Base-by-base conservation (phyloP, 2,797 vertebrate genomes). In the Diplodus puntazzo region DNA sequence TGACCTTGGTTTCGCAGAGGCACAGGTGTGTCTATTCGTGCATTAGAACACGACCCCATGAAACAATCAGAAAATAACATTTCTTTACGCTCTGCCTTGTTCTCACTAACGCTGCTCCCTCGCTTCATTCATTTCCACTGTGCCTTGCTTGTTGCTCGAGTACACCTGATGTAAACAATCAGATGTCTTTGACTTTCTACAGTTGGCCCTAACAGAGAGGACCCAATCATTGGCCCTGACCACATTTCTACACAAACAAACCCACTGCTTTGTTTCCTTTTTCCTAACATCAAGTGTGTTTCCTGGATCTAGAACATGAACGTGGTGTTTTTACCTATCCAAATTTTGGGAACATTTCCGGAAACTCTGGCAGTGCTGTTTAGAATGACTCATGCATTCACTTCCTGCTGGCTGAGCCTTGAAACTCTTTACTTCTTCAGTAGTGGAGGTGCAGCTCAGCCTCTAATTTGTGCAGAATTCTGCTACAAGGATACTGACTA, bases 401-500 rank as follows among this genome's bases (percentile, higher is more conserved):
- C 42, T n/a, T 61, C 68, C 3, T 45, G 61, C 23, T 57, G 34
- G 16, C n/a, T 60, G 43, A 61, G 52, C 59, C 53, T 61, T 49
- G 14, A 46, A 69, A 12, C 10, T 25, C 20, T 16, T 59, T 54
- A 25, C 34, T 58, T 50, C n/a, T 8, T 42, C 43, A 61, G 43
- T 27, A n/a, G 45, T 11, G 11, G 20, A 59, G 34, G 45, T 50
- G 42, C 0, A 45, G 65, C 61, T 53, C 34, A 46, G 14, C 27
- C 54, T 49, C 13, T 20, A 60, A 27, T 55, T 25, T 69, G 12
- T 18, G 45, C 9, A 20, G 48, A n/a, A 48, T 69, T 71, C 46
- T 65, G 58, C 53, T 39, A 57, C 45, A 14, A 53, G 27, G 50
- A 66, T 21, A 23, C 54, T 34, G 27, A 79, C 64, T 52, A 5